Conservation (phyloP, 2,113 vertebrate genomes). For the Cynoglossus semilaevis region DNA sequence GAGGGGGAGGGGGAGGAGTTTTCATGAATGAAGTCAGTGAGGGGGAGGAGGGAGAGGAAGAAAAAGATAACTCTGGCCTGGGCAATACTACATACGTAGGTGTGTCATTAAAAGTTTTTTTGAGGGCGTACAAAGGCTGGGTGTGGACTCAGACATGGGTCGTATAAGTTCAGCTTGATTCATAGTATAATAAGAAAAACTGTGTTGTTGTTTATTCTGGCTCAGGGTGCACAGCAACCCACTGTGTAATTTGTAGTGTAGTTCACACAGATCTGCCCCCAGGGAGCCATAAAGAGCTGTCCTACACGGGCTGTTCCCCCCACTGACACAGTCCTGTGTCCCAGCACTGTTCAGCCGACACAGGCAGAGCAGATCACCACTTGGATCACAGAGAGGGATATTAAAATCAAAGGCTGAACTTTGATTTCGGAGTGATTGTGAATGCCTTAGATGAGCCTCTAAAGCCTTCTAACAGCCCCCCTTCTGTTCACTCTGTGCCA, state of each 20-base stretch:
- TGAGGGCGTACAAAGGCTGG: constrained; percentile 44
- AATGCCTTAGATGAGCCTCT: constrained; percentile 52
- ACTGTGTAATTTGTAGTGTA: constrained; percentile 74
- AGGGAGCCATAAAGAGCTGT: constrained; percentile 62
- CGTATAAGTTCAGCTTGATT: constrained; percentile 67
- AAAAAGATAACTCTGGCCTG: constrained; percentile 12
- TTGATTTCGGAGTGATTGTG: constrained; percentile 54
- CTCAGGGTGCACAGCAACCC: constrained; percentile 63
- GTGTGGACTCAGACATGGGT: constrained; percentile 59
- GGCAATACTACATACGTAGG: constrained; percentile 48
- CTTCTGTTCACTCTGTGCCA: constrained; percentile 38
- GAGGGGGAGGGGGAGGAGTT: constrained; percentile 66
- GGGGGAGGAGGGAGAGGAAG: constrained; percentile 58
- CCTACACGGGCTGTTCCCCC: constrained; percentile 39
- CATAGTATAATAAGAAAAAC: constrained; percentile 54
- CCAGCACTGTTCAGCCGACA: constrained; percentile 32
- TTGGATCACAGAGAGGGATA: constrained; percentile 51
- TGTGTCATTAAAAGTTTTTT: constrained; percentile 63
- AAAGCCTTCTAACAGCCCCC: constrained; percentile 64
- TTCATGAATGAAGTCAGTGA: constrained; percentile 75
- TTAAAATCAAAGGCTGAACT: constrained; percentile 61
- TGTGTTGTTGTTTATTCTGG: constrained; percentile 71
- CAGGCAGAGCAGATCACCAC: constrained; percentile 62
- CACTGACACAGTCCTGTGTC: constrained; percentile 48
- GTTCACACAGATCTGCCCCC: constrained; percentile 63